Base-by-base conservation (phyloP, 1,140 invertebrate species). In the Halictus rubicundus region DNA sequence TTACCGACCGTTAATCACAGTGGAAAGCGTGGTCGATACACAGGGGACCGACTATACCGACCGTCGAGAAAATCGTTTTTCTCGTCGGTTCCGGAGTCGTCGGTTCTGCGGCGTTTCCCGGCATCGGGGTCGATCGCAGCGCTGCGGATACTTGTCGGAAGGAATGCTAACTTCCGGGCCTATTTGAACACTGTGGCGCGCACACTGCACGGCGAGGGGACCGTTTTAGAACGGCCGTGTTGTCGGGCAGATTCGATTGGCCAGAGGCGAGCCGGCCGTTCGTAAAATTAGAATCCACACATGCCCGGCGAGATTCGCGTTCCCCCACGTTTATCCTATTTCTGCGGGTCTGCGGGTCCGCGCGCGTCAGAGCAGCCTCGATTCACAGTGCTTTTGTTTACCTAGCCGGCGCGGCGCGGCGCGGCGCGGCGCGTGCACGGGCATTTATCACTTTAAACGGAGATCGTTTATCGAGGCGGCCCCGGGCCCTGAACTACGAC, bases 221-320 rank as follows among this genome's bases (percentile, higher is more conserved):
- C 82, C 72, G 49, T 84, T 87, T 87, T 87, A 87, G 82, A 77
- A 59, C 74, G 63, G n/a, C 59, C 46, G 49, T 46, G 52, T 76
- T 60, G 81, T 83, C 64, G 73, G 59, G 54, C 49, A 66, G 57
- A 61, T 81, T 83, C 81, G 60, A 54, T 21, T 52, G 16, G 49
- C 49, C 61, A 73, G 74, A 78, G 77, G 77, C 80, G 72, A 74
- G 39, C 59, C 63, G 42, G 21, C 68, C 61, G 69, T 75, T 64
- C 14, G 64, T 87, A 84, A 87, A 87, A 84, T 87, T 87, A 87
- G 86, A 87, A 81, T 4, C 54, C 5, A 52, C 60, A 65, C 78
- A 66, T 84, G 76, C 72, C 64, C 65, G 37, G 60, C 82, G 70
- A 64, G 77, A 80, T 79, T 87, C 63, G 61, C 85, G 32, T 84